phyloP scores from a whole-genome alignment of 2,113 vertebrate genomes.

The Thamnaconus septentrionalis region DNA sequence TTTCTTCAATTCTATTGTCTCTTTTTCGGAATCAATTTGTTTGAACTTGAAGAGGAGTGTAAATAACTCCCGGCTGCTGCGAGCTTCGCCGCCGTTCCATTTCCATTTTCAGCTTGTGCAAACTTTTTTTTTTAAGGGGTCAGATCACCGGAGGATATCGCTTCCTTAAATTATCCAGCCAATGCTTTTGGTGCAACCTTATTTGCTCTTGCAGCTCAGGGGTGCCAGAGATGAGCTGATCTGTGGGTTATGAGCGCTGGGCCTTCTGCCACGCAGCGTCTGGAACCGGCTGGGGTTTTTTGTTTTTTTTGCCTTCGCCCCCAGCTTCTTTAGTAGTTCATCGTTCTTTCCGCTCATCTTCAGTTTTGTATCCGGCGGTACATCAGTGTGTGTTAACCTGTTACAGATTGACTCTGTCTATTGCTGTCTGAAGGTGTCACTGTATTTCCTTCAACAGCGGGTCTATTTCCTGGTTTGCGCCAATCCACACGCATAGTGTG shows the following conservation, averaged over 20 bases:
- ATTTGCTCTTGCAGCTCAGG: conserved; percentile 19
- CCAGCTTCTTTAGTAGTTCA: conserved; percentile 2
- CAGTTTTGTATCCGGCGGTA: no score
- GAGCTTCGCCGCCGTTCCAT: neutral
- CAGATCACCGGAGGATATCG: conserved; percentile 25
- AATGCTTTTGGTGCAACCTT: conserved; percentile 38
- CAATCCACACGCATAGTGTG: no score
- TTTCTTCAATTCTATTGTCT: no score
- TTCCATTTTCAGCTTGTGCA: conserved; percentile 8
- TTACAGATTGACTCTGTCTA: no score
- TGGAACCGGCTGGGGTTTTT: neutral
- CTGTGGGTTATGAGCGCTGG: conserved; percentile 27
- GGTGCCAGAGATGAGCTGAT: conserved; percentile 22
- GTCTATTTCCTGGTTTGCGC: no score
- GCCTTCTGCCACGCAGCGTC: conserved; percentile 18
- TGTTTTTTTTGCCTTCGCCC: conserved; percentile 5
- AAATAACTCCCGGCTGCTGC: no score
- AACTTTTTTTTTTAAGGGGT: conserved; percentile 22
- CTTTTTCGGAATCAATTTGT: no score
- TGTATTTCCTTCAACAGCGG: no score
- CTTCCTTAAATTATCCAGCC: conserved; percentile 34
- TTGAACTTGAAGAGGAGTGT: no score
- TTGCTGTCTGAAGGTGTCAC: no score
- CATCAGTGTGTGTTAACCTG: no score
- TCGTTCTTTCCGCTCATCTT: no score